Base-by-base conservation (phyloP, 2,797 vertebrate species). In the Hozukius guyotensis region DNA sequence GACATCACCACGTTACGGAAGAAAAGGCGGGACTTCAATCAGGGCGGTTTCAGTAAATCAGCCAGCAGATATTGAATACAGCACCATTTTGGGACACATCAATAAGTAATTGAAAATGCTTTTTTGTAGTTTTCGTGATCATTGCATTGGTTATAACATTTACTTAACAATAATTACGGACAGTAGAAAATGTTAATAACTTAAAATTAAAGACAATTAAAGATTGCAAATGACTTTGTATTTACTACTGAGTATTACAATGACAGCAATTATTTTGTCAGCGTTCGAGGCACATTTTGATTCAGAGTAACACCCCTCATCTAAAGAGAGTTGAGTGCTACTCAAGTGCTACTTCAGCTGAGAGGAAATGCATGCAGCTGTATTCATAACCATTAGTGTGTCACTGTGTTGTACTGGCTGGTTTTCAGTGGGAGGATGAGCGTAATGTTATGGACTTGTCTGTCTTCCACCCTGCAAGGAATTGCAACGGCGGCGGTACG, bases 401-500 rank as follows among this genome's bases (percentile, higher is more conserved):
- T 75, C 42, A 24, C 24, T 55, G 62, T 70, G 9, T 74, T 82
- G 69, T 36, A 78, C 38, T 14, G 11, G 38, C 81, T 64, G 24
- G 27, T 86, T 77, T 84, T 72, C 36, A 66, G 62, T 68, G 46
- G 64, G 60, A 78, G 67, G 81, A 83, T 72, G 52, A 83, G 32
- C 66, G 62, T 62, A 53, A 78, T 75, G 74, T 86, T 82, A 82
- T 83, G 64, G 73, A 85, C 90, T 31, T 73, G 75, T 78, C 83
- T 68, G 78, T 82, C 85, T 83, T 83, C 72, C 62, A 70, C 52
- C 84, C 80, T 59, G 78, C 72, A 65, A 88, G 75, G 68, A 87
- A 87, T 64, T 71, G 68, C 77, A 57, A 63, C 1, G 3, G 56
- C 34, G 56, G 38, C 49, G 65, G 68, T 83, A 67, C 57, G 78